These are phyloP conservation scores for Hipposideros larvatus DNA, from an alignment of 2,797 vertebrate species.

Conservation along the genomic window DNA sequence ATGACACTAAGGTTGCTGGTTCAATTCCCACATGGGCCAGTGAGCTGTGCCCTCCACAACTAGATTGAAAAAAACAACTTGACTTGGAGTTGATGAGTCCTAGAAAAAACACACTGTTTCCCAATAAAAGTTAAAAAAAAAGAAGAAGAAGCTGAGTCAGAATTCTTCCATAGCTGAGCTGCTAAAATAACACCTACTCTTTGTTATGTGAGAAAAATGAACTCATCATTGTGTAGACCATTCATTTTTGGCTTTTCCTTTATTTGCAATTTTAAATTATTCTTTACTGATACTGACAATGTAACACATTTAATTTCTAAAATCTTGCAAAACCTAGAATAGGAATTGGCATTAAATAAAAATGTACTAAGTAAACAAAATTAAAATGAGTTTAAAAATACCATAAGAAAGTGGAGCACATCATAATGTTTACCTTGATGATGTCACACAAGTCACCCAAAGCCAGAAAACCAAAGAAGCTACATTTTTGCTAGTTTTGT, in stretches of 20 bases:
- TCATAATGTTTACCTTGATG: background rate
- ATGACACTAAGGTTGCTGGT: too few relatives aligned
- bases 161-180: background rate
- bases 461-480: background rate
- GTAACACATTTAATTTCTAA: background rate
- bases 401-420: background rate
- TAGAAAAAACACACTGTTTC: too few relatives aligned
- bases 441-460: background rate
- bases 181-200: background rate
- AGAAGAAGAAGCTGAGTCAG: background rate
- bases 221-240: background rate
- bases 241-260: background rate
- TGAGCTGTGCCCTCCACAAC: too few relatives aligned
- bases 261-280: background rate
- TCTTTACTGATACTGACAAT: background rate
- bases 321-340: background rate
- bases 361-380: background rate
- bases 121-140: too few relatives aligned
- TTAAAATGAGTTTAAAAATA: background rate
- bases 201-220: background rate
- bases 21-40: too few relatives aligned
- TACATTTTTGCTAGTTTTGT: background rate
- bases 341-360: background rate
- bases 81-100: too few relatives aligned
- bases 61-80: too few relatives aligned